Percentiles rank a stretch among this genome's conserved stretches.
These are phyloP conservation scores for Cyanistes caeruleus DNA, from an alignment of 2,113 vertebrate species.

Conservation along the genomic window DNA sequence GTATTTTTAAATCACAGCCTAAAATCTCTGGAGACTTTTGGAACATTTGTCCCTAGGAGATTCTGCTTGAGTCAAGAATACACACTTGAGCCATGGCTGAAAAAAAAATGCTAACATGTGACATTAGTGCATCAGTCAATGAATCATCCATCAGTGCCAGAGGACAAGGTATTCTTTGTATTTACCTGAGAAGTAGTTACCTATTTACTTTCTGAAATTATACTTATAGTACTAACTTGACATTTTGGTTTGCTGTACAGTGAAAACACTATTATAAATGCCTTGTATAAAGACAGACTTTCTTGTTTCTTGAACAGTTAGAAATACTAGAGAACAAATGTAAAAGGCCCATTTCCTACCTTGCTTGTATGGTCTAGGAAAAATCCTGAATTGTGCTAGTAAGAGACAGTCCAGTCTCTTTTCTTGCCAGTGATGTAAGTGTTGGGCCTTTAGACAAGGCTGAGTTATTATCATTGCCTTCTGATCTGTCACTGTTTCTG, in stretches of 20 bases:
- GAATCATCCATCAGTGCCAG: constrained; percentile 32
- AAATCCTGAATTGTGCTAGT: background rate
- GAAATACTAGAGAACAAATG: background rate
- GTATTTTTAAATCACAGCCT: constrained; percentile 30
- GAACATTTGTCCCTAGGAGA: constrained; percentile 4
- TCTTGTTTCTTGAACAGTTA: background rate
- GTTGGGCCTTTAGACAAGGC: background rate
- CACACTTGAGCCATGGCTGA: background rate
- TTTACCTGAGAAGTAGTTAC: constrained; percentile 42
- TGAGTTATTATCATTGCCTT: background rate
- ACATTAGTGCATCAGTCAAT: constrained; percentile 29
- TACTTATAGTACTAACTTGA: background rate
- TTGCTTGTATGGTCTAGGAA: background rate
- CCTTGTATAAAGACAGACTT: background rate
- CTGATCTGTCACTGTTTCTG: background rate
- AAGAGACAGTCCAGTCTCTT: background rate
- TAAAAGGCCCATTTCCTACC: constrained; percentile 18
- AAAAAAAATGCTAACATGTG: background rate
- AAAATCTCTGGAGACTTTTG: constrained; percentile 9
- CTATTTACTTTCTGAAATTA: constrained; percentile 50
- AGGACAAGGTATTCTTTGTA: constrained; percentile 51
- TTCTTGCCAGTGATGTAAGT: background rate
- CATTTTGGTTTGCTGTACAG: constrained; percentile 24
- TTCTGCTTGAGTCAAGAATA: constrained; percentile 27
- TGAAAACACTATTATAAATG: background rate